Conservation (phyloP, 2,113 vertebrate genomes). For the Cisticola juncidis region DNA sequence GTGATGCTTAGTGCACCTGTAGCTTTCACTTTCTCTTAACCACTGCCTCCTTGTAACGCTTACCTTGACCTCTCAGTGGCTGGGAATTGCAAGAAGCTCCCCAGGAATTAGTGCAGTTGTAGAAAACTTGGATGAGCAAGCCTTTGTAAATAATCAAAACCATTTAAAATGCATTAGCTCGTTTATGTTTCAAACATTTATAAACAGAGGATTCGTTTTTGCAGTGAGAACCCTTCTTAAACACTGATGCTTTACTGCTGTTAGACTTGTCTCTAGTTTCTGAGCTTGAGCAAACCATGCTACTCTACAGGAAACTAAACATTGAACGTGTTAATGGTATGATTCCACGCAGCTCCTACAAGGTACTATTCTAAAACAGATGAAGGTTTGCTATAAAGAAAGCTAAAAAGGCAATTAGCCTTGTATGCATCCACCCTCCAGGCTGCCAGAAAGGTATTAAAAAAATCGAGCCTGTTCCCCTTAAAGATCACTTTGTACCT, state of each 20-base stretch:
- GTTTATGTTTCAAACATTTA: background rate
- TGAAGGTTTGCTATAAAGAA: background rate
- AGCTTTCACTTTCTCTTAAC: background rate
- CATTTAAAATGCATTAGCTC: background rate
- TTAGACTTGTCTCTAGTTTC: background rate
- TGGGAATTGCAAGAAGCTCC: background rate
- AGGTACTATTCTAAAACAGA: background rate
- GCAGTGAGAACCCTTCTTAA: background rate
- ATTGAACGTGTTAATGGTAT: background rate
- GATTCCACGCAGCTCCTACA: background rate
- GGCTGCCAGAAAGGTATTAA: background rate
- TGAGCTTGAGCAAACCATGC: background rate
- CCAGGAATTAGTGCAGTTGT: background rate
- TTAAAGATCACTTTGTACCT: background rate
- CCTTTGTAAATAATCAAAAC: background rate
- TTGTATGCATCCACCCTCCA: background rate
- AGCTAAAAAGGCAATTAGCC: background rate
- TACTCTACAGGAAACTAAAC: background rate
- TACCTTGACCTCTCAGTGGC: fast-evolving
- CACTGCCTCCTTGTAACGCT: background rate
- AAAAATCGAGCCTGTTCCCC: background rate
- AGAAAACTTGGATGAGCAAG: background rate
- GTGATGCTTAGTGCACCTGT: background rate
- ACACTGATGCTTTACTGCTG: background rate
- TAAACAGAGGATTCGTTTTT: background rate